Base-by-base conservation (phyloP, 2,888 invertebrate genomes). In the Mycalesis mineus region DNA sequence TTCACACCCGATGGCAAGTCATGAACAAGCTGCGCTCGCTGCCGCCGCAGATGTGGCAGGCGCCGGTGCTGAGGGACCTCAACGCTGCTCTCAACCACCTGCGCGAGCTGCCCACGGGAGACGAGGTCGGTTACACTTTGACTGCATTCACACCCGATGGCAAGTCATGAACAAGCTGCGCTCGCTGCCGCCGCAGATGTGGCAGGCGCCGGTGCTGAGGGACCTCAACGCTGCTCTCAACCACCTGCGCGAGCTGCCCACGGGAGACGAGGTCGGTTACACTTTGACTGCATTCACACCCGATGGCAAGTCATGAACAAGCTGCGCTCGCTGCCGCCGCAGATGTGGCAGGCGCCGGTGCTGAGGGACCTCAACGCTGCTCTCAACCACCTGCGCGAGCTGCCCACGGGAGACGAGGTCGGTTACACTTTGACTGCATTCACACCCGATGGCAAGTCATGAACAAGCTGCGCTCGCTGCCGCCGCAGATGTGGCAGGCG, bases 111-210 rank as follows among this genome's bases (percentile, higher is more conserved):
- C 93, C 94, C 0, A 66, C 66, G 9, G 64, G 64, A 0, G 71
- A 75, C 60, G 77, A 68, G 64, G 69, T 68, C 15, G 45, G 57
- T 56, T n/a, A n/a, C n/a, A n/a, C n/a, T n/a, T n/a, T n/a, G n/a
- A n/a, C n/a, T n/a, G n/a, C n/a, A n/a, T n/a, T n/a, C n/a, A n/a
- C n/a, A n/a, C n/a, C n/a, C n/a, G n/a, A n/a, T n/a, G n/a, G n/a
- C n/a, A n/a, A n/a, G n/a, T n/a, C n/a, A n/a, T n/a, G n/a, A 99
- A 99, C 84, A 96, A 97, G 80, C 84, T 98, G 55, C 94, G 96
- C 63, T 84, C 91, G 48, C 85, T 98, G 55, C 98, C 98, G 0
- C 92, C 93, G 57, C 93, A 93, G 64, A 88, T 98, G 89, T 98
- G 98, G 98, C 86, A 92, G 11, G 93, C 97, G 0, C 95, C 96